Conservation (phyloP, 2,888 invertebrate genomes). For the Alcis repandata region DNA sequence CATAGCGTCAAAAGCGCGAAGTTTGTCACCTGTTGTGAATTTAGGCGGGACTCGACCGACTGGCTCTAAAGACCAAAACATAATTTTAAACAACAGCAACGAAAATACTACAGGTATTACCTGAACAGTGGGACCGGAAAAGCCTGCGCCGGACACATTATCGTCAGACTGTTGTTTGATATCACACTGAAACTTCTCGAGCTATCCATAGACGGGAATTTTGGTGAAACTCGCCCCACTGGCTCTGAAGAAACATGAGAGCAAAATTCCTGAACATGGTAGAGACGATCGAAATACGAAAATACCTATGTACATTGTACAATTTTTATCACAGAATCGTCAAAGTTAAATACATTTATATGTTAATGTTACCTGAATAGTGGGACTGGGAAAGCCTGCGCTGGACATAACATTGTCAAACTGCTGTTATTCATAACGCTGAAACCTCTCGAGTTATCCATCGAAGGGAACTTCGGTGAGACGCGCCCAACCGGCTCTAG, state of each 20-base stretch:
- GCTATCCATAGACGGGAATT: constrained; percentile 88
- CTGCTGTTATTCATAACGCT: constrained; percentile 81
- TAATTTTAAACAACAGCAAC: constrained; percentile 33
- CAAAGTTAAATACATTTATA: background rate
- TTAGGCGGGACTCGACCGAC: constrained; percentile 90
- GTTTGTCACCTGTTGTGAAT: constrained; percentile 88
- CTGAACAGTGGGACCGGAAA: constrained; percentile 91
- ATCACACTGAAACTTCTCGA: constrained; percentile 87
- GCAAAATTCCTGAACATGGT: constrained; percentile 86
- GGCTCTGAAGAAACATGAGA: constrained; percentile 83
- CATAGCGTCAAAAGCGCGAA: constrained; percentile 87
- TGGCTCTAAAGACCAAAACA: constrained; percentile 83
- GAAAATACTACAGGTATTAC: constrained; percentile 74
- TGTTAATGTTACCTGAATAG: constrained; percentile 87
- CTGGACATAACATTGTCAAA: constrained; percentile 90
- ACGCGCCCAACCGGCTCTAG: constrained; percentile 89
- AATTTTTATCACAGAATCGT: background rate
- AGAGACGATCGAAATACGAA: background rate
- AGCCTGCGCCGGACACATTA: constrained; percentile 92
- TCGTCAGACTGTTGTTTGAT: constrained; percentile 84
- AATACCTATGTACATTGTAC: background rate
- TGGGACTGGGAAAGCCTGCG: constrained; percentile 92
- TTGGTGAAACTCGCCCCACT: constrained; percentile 88
- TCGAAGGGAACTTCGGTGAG: constrained; percentile 87
- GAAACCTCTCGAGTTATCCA: constrained; percentile 89